phyloP scores from a whole-genome alignment of 2,888 invertebrate genomes.

The Nemurella pictetii region DNA sequence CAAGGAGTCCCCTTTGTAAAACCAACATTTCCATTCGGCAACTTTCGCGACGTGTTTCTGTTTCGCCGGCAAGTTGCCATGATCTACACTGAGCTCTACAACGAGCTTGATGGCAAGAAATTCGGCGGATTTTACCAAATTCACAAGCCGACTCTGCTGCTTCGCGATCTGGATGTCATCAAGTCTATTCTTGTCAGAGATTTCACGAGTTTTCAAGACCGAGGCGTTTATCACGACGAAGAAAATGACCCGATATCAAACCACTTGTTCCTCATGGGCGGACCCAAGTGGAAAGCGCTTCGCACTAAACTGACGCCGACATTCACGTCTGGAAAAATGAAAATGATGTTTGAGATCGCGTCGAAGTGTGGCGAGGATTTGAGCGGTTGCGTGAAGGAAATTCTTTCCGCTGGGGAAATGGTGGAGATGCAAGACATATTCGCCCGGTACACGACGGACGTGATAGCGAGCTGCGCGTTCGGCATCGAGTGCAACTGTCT shows the following conservation, averaged over 20 bases:
- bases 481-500: slow-evolving; percentile 51
- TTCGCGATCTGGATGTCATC: slow-evolving; percentile 46
- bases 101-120: slow-evolving; percentile 48
- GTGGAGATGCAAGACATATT: slow-evolving; percentile 20
- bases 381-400: slow-evolving; percentile 49
- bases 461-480: slow-evolving; percentile 52
- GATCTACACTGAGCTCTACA: slow-evolving; percentile 62
- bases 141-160: slow-evolving; percentile 48
- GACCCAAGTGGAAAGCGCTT: slow-evolving; percentile 58
- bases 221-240: slow-evolving; percentile 31
- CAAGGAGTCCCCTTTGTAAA: slow-evolving; percentile 59
- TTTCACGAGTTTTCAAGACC: slow-evolving; percentile 34
- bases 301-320: slow-evolving; percentile 58
- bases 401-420: not conserved
- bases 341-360: slow-evolving; percentile 56
- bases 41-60: slow-evolving; percentile 59
- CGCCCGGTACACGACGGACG: slow-evolving; percentile 44
- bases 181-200: slow-evolving; percentile 28
- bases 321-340: slow-evolving; percentile 60
- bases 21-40: slow-evolving; percentile 65
- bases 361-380: slow-evolving; percentile 54
- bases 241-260: slow-evolving; percentile 52
- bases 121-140: slow-evolving; percentile 50
- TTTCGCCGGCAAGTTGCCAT: slow-evolving; percentile 63
- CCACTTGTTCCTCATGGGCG: slow-evolving; percentile 54